Conservation (phyloP, 2,797 vertebrate species). For the Morus bassanus region DNA sequence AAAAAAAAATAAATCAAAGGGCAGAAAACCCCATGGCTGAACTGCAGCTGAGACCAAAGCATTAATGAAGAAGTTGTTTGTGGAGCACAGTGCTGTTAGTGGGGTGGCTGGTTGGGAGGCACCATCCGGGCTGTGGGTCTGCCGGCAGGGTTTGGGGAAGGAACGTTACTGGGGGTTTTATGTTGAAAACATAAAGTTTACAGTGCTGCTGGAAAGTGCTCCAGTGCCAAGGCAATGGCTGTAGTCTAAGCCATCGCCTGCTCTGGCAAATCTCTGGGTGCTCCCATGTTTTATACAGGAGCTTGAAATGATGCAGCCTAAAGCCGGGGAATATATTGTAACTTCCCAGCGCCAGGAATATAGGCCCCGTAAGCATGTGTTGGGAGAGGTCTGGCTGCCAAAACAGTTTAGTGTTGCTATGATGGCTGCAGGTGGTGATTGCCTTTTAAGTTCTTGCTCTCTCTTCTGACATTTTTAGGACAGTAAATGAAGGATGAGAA, state of each 20-base stretch:
- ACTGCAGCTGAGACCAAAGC: not conserved
- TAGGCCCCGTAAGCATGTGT: accelerated
- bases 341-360: not conserved
- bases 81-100: not conserved
- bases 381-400: not conserved
- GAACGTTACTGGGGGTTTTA: accelerated
- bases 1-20: not conserved
- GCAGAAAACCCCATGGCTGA: not conserved
- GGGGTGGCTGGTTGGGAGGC: not conserved
- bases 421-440: conserved; percentile 26
- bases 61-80: not conserved
- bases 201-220: not conserved
- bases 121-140: accelerated
- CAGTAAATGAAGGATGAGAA: conserved; percentile 15
- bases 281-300: not conserved
- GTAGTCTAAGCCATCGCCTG: not conserved
- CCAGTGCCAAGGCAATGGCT: not conserved
- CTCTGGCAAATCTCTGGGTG: not conserved
- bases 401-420: not conserved
- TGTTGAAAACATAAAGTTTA: not conserved
- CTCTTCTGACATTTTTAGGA: conserved; percentile 38
- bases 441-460: conserved; percentile 42
- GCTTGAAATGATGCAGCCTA: not conserved
- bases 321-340: not conserved
- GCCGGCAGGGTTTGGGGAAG: not conserved